phyloP scores from a whole-genome alignment of 2,888 invertebrate genomes.

The Synanthedon formicaeformis region DNA sequence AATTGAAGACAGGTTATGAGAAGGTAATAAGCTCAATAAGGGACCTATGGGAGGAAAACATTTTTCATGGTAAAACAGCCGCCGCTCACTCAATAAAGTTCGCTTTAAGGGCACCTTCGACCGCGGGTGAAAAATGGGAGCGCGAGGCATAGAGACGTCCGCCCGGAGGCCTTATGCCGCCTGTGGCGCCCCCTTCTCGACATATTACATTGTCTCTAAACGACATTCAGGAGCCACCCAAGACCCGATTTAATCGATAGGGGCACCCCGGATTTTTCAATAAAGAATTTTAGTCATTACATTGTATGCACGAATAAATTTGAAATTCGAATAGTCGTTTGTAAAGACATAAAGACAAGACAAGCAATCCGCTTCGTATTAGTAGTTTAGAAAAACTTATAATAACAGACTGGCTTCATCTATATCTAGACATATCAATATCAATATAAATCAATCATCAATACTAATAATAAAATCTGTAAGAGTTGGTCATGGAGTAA shows the following conservation, averaged over 20 bases:
- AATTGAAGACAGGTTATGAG: not conserved
- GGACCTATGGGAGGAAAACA: constrained; percentile 24
- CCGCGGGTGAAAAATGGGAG: constrained; percentile 27
- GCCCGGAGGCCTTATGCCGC: constrained; percentile 4
- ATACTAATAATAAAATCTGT: too few species aligned
- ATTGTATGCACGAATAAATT: too few species aligned
- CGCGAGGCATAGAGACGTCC: constrained; percentile 15
- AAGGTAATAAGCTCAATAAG: constrained; percentile 2
- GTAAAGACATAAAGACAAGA: too few species aligned
- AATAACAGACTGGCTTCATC: too few species aligned
- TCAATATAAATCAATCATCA: too few species aligned
- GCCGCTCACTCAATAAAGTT: constrained; percentile 41
- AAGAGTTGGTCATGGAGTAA: too few species aligned
- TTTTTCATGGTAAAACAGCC: constrained; percentile 38
- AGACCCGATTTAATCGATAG: constrained; percentile 28
- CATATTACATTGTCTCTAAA: constrained; percentile 24
- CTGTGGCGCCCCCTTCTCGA: constrained; percentile 4
- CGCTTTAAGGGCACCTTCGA: constrained; percentile 35
- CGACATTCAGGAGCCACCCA: constrained; percentile 15
- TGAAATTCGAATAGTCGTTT: too few species aligned
- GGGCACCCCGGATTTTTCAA: constrained; percentile 9
- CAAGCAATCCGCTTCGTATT: too few species aligned
- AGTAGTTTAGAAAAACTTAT: too few species aligned
- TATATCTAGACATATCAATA: too few species aligned
- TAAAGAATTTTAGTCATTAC: not conserved